These are phyloP conservation scores for Bos javanicus DNA, from an alignment of 2,113 vertebrate genomes.

Conservation along the genomic window DNA sequence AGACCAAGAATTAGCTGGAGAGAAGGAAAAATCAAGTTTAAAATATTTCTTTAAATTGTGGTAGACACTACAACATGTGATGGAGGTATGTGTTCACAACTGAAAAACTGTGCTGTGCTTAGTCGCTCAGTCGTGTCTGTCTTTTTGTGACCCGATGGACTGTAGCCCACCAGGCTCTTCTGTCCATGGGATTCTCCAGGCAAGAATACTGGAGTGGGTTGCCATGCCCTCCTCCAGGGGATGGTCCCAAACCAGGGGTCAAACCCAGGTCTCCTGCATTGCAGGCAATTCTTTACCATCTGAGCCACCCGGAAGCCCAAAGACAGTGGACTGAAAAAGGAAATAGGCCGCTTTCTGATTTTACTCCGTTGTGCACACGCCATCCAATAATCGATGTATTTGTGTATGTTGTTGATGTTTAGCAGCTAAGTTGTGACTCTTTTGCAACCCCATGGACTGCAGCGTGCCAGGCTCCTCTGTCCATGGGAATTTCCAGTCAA, in stretches of 20 bases:
- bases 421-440: neutral
- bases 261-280: neutral
- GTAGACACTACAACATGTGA: neutral
- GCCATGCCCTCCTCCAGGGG: neutral
- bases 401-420: neutral
- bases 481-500: neutral
- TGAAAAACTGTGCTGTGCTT: neutral
- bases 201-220: neutral
- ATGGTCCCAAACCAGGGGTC: neutral
- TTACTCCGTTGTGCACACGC: neutral
- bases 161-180: neutral
- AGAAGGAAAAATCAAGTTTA: neutral
- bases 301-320: neutral
- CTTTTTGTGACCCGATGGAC: neutral
- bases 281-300: neutral
- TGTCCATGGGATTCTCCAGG: neutral
- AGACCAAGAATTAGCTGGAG: neutral
- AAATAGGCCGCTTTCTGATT: neutral
- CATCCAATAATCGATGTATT: neutral
- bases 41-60: neutral
- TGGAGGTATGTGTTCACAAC: neutral
- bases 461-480: neutral
- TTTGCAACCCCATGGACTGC: neutral
- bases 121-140: rapidly evolving
- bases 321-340: neutral